Evolutionary conservation across 2,113 vertebrate genomes (phyloP), one percentile per base, ranked within the genome.

Genomic region (Falcunculus frontatus): DNA sequence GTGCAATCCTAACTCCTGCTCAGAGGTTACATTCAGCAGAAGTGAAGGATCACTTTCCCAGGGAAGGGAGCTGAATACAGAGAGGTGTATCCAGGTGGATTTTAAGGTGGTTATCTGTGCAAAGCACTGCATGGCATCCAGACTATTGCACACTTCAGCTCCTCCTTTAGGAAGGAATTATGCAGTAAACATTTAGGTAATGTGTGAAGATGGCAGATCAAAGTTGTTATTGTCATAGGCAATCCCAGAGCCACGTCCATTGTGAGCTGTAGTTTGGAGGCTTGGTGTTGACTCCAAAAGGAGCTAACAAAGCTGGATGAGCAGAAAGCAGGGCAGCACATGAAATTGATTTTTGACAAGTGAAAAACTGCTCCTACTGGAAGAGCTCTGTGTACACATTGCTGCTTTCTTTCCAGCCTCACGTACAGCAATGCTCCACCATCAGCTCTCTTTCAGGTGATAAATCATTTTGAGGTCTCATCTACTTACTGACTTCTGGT

Each of bases 401-500:
- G n/a, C 78, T 91, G 10, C 81, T 93, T 85, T 82, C 81, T 91
- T 77, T 76, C 76, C 67, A 87, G 78, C 81, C 82, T 91, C 84
- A 35, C 5, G 0, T 42, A 73, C 29, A 69, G 78, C 87, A 67
- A 0, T 76, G 84, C 33, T 91, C 74, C 47, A 79, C 87, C 89
- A 73, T 73, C 84, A 94, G 81, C 70, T 91, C 68, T 4, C 62
- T 73, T 93, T 84, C 81, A 93, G 93, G 89, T 91, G 91, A 95
- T 95, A 96, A 95, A 97, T 96, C 87, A 94, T 77, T 93, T 73
- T 85, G 90, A 94, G 93, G 67, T 75, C 74, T 95, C 96, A 93
- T 95, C 87, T 91, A 80, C 94, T 95, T 90, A 85, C 89, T 74
- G 91, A 73, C 74, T 96, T 74, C 13, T 90, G 37, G 35, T 82